Evolutionary conservation across 2,797 vertebrate species (phyloP).

Genomic region (Threskiornis aethiopicus): DNA sequence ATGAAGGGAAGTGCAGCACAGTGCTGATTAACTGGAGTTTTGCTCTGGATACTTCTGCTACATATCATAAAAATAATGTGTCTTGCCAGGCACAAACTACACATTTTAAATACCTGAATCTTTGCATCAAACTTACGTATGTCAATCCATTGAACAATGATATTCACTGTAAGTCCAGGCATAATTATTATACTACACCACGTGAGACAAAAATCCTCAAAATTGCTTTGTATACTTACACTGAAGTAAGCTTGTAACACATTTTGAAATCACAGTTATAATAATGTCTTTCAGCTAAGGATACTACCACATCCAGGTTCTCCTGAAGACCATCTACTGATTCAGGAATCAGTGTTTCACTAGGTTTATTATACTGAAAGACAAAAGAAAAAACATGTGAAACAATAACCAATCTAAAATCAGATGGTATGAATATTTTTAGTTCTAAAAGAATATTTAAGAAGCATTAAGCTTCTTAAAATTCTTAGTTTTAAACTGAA

Average conservation of each 20-base stretch:
- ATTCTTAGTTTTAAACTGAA: background rate
- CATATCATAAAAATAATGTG: background rate
- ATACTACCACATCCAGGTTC: conserved; percentile 96
- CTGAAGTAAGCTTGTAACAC: conserved; percentile 98
- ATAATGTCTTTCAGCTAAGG: conserved; percentile 97
- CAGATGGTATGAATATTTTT: background rate
- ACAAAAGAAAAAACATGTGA: conserved; percentile 17
- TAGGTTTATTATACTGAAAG: conserved; percentile 91
- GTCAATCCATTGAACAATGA: background rate
- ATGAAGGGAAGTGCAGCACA: background rate
- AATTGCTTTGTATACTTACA: conserved; percentile 80
- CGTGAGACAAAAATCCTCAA: background rate
- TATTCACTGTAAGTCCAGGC: background rate
- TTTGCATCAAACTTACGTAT: background rate
- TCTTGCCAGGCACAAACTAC: background rate
- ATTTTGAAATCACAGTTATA: conserved; percentile 99
- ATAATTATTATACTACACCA: background rate
- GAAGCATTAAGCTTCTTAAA: background rate
- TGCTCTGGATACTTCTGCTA: background rate
- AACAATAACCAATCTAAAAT: background rate
- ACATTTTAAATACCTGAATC: background rate
- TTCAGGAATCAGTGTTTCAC: conserved; percentile 92
- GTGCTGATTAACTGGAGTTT: background rate
- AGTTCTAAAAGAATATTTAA: background rate
- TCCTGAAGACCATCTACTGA: conserved; percentile 93